Evolutionary conservation across 1,140 invertebrate species (phyloP), one percentile per base, ranked within the genome.

Genomic region (Littorina saxatilis): DNA sequence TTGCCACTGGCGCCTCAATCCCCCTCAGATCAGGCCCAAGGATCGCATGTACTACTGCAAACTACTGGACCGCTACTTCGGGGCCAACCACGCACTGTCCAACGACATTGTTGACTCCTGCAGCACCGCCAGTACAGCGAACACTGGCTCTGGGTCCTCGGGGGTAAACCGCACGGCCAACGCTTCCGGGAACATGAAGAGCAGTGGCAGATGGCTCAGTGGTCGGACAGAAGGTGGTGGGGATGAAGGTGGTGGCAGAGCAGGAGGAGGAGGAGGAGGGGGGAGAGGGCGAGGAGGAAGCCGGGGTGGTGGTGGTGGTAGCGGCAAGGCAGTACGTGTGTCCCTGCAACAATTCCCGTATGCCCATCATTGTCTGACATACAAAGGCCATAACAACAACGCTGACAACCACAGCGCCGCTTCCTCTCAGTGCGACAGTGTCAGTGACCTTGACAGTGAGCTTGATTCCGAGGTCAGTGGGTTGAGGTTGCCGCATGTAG

Each of bases 31-130:
- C 61, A 83, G 88, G 76, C 85, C 88, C 23, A 91, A 91, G 83
- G 90, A 91, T 80, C 82, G 83, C 76, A 85, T 87, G 80, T 91
- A 91, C 85, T 91, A 91, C 82, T 89, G 90, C 88, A 88, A 86
- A 50, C 87, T 91, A 23, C 82, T 91, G 84, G 90, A 91, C 81
- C 84, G 88, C 35, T 91, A 91, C 77, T 91, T 90, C 83, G 90
- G 90, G 61, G 82, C 87, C 68, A 90, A 91, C 84, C 88, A 90
- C 83, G 88, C 86, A 73, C 81, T 91, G 37, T 83, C 88, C 47
- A 88, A 88, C 80, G 88, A 90, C n/a, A 83, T 63, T 9, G 55
- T 35, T 27, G 23, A 20, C 35, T 23, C 17, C 39, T 15, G 43
- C 23, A 23, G 29, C 73, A 75, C 27, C 63, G 5, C 7, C 35